Base-by-base conservation (phyloP, 2,113 vertebrate species). In the Phrynosoma platyrhinos region DNA sequence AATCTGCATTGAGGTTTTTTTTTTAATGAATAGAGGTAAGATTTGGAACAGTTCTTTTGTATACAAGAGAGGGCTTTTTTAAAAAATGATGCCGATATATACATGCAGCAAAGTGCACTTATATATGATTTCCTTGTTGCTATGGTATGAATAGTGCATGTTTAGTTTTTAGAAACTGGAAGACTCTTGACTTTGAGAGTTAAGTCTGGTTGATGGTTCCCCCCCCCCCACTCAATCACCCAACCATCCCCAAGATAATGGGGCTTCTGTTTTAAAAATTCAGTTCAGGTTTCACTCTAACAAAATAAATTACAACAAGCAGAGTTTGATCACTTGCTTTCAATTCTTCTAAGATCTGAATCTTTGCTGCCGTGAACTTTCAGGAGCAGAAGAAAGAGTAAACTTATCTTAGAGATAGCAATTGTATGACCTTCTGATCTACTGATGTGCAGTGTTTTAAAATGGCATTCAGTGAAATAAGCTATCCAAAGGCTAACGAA, bases 201-300 rank as follows among this genome's bases (percentile, higher is more conserved):
- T 36, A 47, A 47, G 47, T 47, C 47, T 7, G 7, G 47, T 7
- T 47, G 47, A 47, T 25, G 21, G 32, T 14, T 52, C 36, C 25
- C 23, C 53, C 47, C 47, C 2, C 52, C 58, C 10, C n/a, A n/a
- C n/a, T n/a, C n/a, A n/a, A n/a, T n/a, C n/a, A n/a, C n/a, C n/a
- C n/a, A n/a, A n/a, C 36, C 36, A 9, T 53, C 40, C 23, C 32
- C 58, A 58, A 32, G 47, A 18, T 52, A 32, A 66, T 52, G 83
- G 69, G 5, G 53, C 53, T 84, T 74, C 21, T 27, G 23, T 7
- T 81, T 76, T 89, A 25, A 82, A n/a, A 89, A 86, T 89, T 89
- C 58, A 86, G 42, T 52, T 16, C 55, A 82, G 71, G 62, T 68
- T 47, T 69, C 40, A 21, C 40, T 1, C 23, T 89, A 66, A 36